These are phyloP conservation scores for Hedya salicella DNA, from an alignment of 2,888 invertebrate genomes.

Conservation along the genomic window DNA sequence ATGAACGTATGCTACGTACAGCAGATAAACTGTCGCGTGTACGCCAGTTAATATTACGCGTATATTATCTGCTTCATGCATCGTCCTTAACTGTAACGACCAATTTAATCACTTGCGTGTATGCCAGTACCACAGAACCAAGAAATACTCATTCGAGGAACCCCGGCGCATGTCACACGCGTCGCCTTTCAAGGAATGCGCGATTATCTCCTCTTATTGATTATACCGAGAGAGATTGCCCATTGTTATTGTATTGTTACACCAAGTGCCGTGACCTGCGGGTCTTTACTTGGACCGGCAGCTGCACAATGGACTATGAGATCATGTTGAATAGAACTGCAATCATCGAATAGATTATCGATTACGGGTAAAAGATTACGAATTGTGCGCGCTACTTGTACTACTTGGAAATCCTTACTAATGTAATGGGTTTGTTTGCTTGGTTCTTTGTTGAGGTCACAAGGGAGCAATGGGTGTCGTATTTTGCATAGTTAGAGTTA, in stretches of 20 bases:
- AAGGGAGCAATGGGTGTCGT: too few species aligned
- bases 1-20: background rate
- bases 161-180: conserved; percentile 72
- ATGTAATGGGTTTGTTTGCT: background rate
- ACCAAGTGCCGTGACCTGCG: conserved; percentile 2
- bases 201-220: conserved; percentile 69
- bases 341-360: conserved; percentile 6
- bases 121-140: conserved; percentile 53
- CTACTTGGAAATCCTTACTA: background rate
- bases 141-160: conserved; percentile 65
- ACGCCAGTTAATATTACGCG: background rate
- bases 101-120: conserved; percentile 42
- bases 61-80: background rate
- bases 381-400: background rate
- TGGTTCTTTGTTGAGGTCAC: too few species aligned
- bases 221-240: conserved; percentile 53
- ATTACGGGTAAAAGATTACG: background rate
- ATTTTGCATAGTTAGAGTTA: too few species aligned
- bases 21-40: background rate
- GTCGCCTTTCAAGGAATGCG: conserved; percentile 66
- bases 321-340: conserved; percentile 15
- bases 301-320: conserved; percentile 15
- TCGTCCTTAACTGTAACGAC: background rate
- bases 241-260: conserved; percentile 44
- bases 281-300: conserved; percentile 14